Conservation (phyloP, 1,140 invertebrate genomes). For the Vanessa tameamea region DNA sequence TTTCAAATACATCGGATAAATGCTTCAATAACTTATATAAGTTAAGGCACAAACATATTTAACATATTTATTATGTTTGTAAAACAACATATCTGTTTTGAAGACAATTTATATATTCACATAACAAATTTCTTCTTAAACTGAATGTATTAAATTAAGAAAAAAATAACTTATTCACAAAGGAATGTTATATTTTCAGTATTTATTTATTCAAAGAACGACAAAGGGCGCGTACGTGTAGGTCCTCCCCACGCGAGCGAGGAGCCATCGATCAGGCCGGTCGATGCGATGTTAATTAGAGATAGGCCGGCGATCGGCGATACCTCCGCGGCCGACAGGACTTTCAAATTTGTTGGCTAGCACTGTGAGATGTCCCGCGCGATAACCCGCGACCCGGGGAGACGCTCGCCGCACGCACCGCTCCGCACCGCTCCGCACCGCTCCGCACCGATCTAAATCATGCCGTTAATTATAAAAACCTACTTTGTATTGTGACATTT, state of each 20-base stretch:
- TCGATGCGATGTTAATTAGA: conserved; percentile 56
- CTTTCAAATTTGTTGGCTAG: conserved; percentile 56
- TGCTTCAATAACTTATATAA: no score
- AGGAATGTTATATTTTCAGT: no score
- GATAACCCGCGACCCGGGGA: conserved; percentile 20
- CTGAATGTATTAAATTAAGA: no score
- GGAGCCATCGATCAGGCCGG: conserved; percentile 29
- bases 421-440: background rate
- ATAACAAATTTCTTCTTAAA: no score
- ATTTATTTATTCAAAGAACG: background rate
- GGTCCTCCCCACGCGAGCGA: background rate
- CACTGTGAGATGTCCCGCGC: conserved; percentile 40
- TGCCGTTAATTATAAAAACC: conserved; percentile 7
- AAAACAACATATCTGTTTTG: no score
- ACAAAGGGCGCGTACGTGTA: background rate
- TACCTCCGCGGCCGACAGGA: conserved; percentile 38
- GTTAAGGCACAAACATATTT: no score
- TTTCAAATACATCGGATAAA: no score
- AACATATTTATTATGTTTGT: no score
- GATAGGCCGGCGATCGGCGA: conserved; percentile 41
- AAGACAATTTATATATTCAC: no score
- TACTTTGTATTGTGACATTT: background rate
- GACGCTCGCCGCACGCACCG: background rate
- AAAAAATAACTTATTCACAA: no score
- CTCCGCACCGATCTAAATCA: conserved; percentile 3